Conservation (phyloP, 2,888 invertebrate genomes). For the Euproctis similis region DNA sequence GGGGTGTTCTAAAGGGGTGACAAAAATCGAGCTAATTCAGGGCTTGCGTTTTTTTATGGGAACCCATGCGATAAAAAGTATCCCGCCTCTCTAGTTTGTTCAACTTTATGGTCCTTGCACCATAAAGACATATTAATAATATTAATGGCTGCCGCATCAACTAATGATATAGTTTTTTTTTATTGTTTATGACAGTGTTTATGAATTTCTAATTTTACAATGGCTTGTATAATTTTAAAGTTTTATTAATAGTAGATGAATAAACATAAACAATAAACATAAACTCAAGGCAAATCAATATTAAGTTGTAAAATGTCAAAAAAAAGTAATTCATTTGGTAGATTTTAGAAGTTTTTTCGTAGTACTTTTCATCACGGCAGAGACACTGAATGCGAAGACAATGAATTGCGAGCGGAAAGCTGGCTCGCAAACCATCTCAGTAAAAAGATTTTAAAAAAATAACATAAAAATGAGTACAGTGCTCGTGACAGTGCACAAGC, state of each 20-base stretch:
- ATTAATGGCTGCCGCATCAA: conserved; percentile 65
- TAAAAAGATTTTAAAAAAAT: conserved; percentile 68
- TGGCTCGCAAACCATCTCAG: conserved; percentile 38
- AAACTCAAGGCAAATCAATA: no score
- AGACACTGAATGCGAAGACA: conserved; percentile 23
- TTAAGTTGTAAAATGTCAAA: no score
- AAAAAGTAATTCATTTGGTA: no score
- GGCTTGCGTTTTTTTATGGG: conserved; percentile 69
- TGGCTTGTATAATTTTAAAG: conserved; percentile 25
- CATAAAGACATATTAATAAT: conserved; percentile 67
- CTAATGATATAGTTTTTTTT: conserved; percentile 49
- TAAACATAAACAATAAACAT: no score
- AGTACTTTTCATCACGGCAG: conserved; percentile 8
- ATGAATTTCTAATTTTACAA: conserved; percentile 48
- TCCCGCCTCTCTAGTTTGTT: conserved; percentile 75
- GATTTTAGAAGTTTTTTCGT: no score
- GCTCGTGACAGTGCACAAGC: conserved; percentile 67
- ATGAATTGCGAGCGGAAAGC: conserved; percentile 35
- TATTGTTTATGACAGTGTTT: conserved; percentile 45
- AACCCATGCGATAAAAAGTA: conserved; percentile 72
- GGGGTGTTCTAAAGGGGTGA: conserved; percentile 74
- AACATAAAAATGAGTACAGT: conserved; percentile 65
- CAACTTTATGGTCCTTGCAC: conserved; percentile 66
- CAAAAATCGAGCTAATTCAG: conserved; percentile 75
- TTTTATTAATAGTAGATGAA: conserved; percentile 20